Conservation (phyloP, 2,888 invertebrate species). For the Andrena dorsata region DNA sequence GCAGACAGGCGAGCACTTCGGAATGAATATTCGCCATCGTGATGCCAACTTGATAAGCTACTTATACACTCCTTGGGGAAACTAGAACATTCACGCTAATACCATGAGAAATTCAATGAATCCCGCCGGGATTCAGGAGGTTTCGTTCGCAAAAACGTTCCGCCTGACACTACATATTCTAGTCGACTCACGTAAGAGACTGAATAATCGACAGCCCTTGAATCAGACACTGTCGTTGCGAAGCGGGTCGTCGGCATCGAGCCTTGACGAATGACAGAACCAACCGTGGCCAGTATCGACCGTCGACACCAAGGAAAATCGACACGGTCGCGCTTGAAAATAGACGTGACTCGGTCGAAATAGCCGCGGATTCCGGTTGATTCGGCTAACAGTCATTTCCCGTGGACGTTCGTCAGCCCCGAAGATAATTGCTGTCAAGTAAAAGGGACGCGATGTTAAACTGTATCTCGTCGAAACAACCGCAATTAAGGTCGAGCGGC, state of each 20-base stretch:
- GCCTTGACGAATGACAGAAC: not conserved
- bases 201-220: not conserved
- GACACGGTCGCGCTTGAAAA: conserved; percentile 11
- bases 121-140: not conserved
- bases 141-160: not conserved
- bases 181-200: not conserved
- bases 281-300: not conserved
- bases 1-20: not conserved
- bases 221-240: not conserved
- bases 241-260: not conserved
- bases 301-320: conserved; percentile 6
- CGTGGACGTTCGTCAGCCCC: conserved; percentile 47
- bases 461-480: conserved; percentile 61
- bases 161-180: not conserved
- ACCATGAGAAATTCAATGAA: conserved; percentile 13
- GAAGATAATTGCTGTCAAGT: conserved; percentile 69
- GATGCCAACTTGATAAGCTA: conserved; percentile 3
- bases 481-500: conserved; percentile 68
- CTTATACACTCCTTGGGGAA: not conserved
- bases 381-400: conserved; percentile 17
- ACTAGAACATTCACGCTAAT: not conserved
- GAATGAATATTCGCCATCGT: not conserved
- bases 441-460: conserved; percentile 64
- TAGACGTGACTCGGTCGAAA: conserved; percentile 35
- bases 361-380: conserved; percentile 19